Evolutionary conservation across 2,797 vertebrate species (phyloP).

Genomic region (Enteromius argenteus): DNA sequence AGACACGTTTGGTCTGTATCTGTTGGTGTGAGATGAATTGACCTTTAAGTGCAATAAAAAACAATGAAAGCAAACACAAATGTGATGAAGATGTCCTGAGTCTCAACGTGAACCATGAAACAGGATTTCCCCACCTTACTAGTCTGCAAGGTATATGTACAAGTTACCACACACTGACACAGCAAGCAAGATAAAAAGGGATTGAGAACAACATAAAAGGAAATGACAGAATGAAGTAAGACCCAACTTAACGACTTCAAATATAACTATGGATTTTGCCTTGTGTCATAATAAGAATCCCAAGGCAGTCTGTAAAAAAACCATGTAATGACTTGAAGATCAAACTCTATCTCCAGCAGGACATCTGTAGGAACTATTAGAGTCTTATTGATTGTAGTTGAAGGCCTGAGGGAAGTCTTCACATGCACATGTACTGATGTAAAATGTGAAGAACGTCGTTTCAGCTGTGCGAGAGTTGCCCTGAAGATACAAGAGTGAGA

Average conservation of each 20-base stretch:
- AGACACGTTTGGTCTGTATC: background rate
- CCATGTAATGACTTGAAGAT: conserved; percentile 49
- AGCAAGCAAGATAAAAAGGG: background rate
- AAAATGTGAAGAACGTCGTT: conserved; percentile 9
- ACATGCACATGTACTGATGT: background rate
- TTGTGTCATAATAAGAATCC: conserved; percentile 52
- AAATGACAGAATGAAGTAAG: conserved; percentile 32
- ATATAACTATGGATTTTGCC: conserved; percentile 55
- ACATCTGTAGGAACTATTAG: conserved; percentile 54
- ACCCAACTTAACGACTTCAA: conserved; percentile 20
- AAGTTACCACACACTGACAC: background rate
- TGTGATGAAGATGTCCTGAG: background rate
- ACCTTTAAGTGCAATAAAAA: background rate
- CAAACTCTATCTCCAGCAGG: conserved; percentile 48
- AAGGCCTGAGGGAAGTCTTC: conserved; percentile 30
- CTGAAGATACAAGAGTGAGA: conserved; percentile 10
- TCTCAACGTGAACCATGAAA: background rate
- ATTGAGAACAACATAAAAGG: conserved; percentile 32
- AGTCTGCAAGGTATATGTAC: background rate
- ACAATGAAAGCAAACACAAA: background rate
- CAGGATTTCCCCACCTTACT: background rate
- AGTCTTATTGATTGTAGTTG: conserved; percentile 51
- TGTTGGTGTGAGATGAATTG: background rate
- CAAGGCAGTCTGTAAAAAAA: conserved; percentile 44
- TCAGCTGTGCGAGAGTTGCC: conserved; percentile 14